A percentile compares a stretch with the other conserved stretches of the same genome.
Conservation (phyloP, 2,113 vertebrate genomes). For the Danio rerio region GRCz12tu NC_133195.1:51761001-51761500, state of each 20-base stretch:
- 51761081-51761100: background rate
- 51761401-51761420: slow-evolving; percentile 31
- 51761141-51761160: background rate
- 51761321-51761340: slow-evolving; percentile 34
- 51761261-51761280: slow-evolving; percentile 61
- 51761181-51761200: background rate
- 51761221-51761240: slow-evolving; percentile 62
- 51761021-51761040: background rate
- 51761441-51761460: slow-evolving; percentile 31
- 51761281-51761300: slow-evolving; percentile 70
- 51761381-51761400: slow-evolving; percentile 45
- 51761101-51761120: background rate
- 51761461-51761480: slow-evolving; percentile 15
- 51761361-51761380: slow-evolving; percentile 42
- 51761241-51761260: slow-evolving; percentile 65
- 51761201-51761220: slow-evolving; percentile 60
- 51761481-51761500: slow-evolving; percentile 6
- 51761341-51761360: slow-evolving; percentile 55
- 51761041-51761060: background rate
- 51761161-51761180: background rate
- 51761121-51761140: background rate
- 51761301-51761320: slow-evolving; percentile 47
- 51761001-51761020: background rate
- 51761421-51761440: slow-evolving; percentile 33
- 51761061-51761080: background rate